Base-by-base conservation (phyloP, 2,113 vertebrate species). In the Alethe diademata region DNA sequence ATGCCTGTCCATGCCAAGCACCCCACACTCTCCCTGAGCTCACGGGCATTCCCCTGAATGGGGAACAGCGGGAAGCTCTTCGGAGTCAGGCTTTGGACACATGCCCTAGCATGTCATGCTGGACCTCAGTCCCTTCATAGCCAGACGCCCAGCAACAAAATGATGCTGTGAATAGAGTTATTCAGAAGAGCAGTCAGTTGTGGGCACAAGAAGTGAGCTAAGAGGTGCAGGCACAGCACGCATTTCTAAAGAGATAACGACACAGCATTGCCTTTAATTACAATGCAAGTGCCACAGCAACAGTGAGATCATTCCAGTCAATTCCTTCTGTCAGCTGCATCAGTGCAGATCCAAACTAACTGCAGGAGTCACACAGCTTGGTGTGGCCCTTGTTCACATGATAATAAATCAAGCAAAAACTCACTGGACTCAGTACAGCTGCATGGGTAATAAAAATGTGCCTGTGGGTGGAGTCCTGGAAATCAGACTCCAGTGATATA, bases 121-220 rank as follows among this genome's bases (percentile, higher is more conserved):
- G 64, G 54, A 72, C 62, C 25, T 74, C 25, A 50, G 50, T 6
- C 35, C 82, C 66, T 19, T 72, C 81, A 26, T 2, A 8, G 73
- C 84, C 84, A 71, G 93, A 78, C 89, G 80, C 76, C 54, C 76
- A 82, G 78, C 40, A 38, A 47, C 53, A 51, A 25, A 95, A 64
- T 9, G 80, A 38, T 75, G 74, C 70, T 3, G 4, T 89, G 65
- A 87, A 93, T 60, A 10, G 65, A 66, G 51, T 90, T 78, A 72
- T 81, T 91, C 57, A 91, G 73, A 43, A 54, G 43, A 67, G 47
- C 54, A 91, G 65, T n/a, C 38, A 25, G 61, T 67, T 42, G 31
- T 5, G 51, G 78, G 48, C 61, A 67, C 38, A 81, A 87, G 60
- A 50, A 93, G 47, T 60, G 78, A 92, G 73, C 90, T 62, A 42